Evolutionary conservation across 2,113 vertebrate species (phyloP), one percentile per base, ranked within the genome.

Genomic region (Myodes glareolus): DNA sequence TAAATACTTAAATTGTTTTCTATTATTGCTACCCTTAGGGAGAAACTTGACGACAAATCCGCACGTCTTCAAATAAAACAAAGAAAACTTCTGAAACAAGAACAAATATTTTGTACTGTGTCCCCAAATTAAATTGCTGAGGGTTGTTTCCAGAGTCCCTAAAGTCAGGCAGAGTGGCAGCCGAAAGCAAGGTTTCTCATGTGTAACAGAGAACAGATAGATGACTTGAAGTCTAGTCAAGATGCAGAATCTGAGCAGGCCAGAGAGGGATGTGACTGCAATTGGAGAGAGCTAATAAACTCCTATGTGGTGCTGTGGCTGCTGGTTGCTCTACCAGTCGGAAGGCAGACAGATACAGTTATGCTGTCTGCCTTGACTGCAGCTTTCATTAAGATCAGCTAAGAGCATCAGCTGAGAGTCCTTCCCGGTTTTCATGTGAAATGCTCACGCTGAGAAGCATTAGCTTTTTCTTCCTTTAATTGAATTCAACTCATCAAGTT

Each of bases 401-500:
- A 84, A 91, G 73, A 52, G 19, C 52, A 39, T 1, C 10, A 72
- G 86, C 91, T 33, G 91, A 72, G 6, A 87, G 39, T 68, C 58
- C 27, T 65, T 94, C 90, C 23, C 6, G 16, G 16, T 91, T 78
- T 90, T 81, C 33, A 80, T 9, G 23, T 27, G 52, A 33, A 42
- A 47, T 90, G 21, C 67, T 68, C 76, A 63, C 70, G 27, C 45
- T 61, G 33, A 76, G 80, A n/a, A n/a, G 76, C 42, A 86, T 92
- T 95, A 90, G 81, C 85, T 96, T 94, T 81, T 85, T 84, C 93
- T 23, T 65, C 72, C 50, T 94, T 94, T 96, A 93, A 94, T 52
- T 97, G 84, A 94, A 85, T 97, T 88, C 55, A 95, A 77, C 63
- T 94, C 80, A 23, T 96, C 92, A 97, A 95, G n/a, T 88, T 84